Percentiles rank a stretch among this genome's conserved stretches.
Conservation (phyloP, 23 tunicate species). For the Halocynthia aurantium region DNA sequence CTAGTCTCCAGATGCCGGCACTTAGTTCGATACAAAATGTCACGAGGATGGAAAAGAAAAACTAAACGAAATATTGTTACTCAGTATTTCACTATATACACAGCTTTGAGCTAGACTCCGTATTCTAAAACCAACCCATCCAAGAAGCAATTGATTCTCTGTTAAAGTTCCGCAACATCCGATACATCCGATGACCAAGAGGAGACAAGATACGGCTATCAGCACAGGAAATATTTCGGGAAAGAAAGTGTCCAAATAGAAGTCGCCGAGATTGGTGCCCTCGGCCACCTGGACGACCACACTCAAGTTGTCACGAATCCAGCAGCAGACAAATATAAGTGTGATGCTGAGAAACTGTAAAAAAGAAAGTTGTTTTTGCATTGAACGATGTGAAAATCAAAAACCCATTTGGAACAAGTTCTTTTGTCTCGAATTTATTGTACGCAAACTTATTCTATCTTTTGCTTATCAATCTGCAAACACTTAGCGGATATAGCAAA, state of each 20-base stretch:
- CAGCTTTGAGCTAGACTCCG: background rate
- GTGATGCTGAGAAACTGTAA: conserved; percentile 43
- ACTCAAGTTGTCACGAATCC: conserved; percentile 66
- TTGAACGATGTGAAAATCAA: too few species aligned
- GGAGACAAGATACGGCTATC: conserved; percentile 61
- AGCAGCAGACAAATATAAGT: conserved; percentile 26
- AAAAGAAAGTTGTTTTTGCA: background rate
- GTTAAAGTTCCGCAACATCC: conserved; percentile 84
- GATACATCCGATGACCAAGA: conserved; percentile 76
- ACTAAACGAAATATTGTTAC: conserved; percentile 27
- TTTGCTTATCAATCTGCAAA: too few species aligned
- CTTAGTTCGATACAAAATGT: conserved; percentile 76
- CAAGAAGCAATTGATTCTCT: conserved; percentile 51
- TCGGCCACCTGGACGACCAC: conserved; percentile 48
- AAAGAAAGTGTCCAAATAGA: conserved; percentile 55
- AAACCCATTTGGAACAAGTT: too few species aligned
- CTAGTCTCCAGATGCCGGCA: conserved; percentile 73
- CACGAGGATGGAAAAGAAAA: conserved; percentile 55
- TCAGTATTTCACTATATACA: background rate
- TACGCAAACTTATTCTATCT: too few species aligned
- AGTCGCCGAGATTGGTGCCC: conserved; percentile 49
- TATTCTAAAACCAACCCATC: conserved; percentile 47
- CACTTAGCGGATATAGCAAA: too few species aligned
- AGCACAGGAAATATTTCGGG: conserved; percentile 81
- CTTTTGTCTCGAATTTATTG: too few species aligned